A percentile compares a stretch with the other conserved stretches of the same genome.
These are phyloP conservation scores for Arenaria interpres DNA, from an alignment of 2,113 vertebrate genomes.

Conservation along the genomic window DNA sequence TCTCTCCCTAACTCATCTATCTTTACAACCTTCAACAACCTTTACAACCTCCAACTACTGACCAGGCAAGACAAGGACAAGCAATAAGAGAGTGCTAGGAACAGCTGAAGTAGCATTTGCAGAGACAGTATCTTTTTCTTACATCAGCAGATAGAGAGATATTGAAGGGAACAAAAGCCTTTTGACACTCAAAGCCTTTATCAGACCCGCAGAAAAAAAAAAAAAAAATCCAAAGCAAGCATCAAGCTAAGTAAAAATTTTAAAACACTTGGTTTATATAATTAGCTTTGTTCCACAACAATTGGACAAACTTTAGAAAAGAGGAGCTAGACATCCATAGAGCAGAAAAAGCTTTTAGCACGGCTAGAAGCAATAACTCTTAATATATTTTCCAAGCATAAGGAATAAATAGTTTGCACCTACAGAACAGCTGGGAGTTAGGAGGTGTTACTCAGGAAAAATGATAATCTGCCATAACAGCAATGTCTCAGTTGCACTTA, in stretches of 20 bases:
- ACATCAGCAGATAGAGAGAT: constrained; percentile 26
- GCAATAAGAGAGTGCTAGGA: background rate
- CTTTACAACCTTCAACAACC: constrained; percentile 2
- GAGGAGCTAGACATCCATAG: background rate
- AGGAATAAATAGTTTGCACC: background rate
- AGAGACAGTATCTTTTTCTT: constrained; percentile 4
- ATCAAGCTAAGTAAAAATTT: background rate
- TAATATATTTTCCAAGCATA: background rate
- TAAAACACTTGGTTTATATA: background rate
- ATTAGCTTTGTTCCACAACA: background rate
- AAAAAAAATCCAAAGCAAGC: background rate
- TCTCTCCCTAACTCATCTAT: background rate
- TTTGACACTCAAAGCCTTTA: constrained; percentile 1
- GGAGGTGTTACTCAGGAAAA: background rate
- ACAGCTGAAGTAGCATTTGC: constrained; percentile 32
- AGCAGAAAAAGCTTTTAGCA: background rate
- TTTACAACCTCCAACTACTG: background rate
- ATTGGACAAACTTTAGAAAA: background rate
- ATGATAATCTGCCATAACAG: background rate
- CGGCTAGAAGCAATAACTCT: background rate
- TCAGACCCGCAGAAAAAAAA: background rate
- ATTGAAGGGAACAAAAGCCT: constrained; percentile 25
- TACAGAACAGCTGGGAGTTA: background rate
- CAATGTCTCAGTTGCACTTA: background rate
- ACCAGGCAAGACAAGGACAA: constrained; percentile 33